phyloP scores from a whole-genome alignment of 2,113 vertebrate genomes.

The Sus scrofa region T2T-Sscrofa CM000814.6:11668501-11669000 shows the following conservation, averaged over 20 bases:
- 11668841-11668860: not conserved
- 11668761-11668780: not conserved
- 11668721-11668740: not conserved
- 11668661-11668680: not conserved
- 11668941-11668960: no score
- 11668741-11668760: not conserved
- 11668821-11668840: not conserved
- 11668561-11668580: not conserved
- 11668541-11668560: no score
- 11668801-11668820: not conserved
- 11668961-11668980: no score
- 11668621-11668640: not conserved
- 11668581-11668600: not conserved
- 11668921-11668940: not conserved
- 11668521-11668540: no score
- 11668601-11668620: not conserved
- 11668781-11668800: not conserved
- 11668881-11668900: not conserved
- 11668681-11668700: not conserved
- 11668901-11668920: not conserved
- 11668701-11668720: not conserved
- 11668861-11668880: not conserved
- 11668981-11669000: no score
- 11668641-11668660: not conserved
- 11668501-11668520: not conserved